Evolutionary conservation across 2,888 invertebrate species (phyloP), one percentile per base, ranked within the genome.

Genomic region (Drosophila anomalata): DNA sequence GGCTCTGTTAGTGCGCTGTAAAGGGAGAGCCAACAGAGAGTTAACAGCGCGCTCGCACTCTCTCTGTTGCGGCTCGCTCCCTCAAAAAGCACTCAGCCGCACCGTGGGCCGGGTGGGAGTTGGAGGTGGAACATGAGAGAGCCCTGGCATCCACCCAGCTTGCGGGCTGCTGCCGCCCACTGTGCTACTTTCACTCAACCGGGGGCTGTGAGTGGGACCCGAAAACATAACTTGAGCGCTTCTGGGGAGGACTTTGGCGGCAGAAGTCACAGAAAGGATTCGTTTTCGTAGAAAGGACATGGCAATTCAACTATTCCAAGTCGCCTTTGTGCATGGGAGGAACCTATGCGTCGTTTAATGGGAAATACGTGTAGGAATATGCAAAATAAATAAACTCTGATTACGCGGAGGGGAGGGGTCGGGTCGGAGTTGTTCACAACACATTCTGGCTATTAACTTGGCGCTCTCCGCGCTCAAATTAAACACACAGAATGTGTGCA

Each of bases 381-480:
- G 53, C 22, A 52, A 56, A 60, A 62, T 61, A 51, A 70, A 68
- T 70, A 61, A 61, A 29, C 67, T 48, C 36, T 41, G 61, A 55
- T 68, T 70, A 61, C 29, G 31, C 26, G 17, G 17, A 17, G 17
- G 17, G 17, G 17, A 17, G 17, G 17, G 17, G 17, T 17, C 17
- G 17, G 17, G 17, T 17, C 17, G 17, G 17, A 17, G 17, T 17
- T 17, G 54, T 66, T 67, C 59, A 68, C 68, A 70, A 68, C 69
- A 68, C 69, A 70, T 61, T 70, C 68, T 68, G 68, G 61, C 68
- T 70, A 70, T 68, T 68, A 70, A 68, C 54, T 68, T 68, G 62
- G 53, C 31, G 62, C 52, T 65, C 53, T 61, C 53, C 20, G 54
- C 53, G 61, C 62, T 65, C 39, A 62, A 62, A 53, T 62, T 53